Conservation (phyloP, 2,888 invertebrate species). For the Petrolisthes cinctipes region DNA sequence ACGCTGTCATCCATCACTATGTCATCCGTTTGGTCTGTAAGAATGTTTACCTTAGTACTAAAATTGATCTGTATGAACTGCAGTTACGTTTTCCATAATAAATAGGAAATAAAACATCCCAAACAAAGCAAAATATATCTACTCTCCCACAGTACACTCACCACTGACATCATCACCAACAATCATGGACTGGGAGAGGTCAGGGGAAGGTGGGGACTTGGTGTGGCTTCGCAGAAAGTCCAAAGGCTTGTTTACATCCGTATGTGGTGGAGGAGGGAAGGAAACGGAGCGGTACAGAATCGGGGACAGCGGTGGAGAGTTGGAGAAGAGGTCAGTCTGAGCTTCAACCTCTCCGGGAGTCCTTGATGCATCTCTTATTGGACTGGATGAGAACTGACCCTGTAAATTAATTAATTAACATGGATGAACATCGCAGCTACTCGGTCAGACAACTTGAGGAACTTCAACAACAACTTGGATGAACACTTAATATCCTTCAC, state of each 20-base stretch:
- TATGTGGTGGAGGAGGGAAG: not conserved
- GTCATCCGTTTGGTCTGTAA: not conserved
- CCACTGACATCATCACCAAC: conserved; percentile 24
- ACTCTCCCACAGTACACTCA: not conserved
- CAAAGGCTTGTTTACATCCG: not conserved
- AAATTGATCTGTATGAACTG: not conserved
- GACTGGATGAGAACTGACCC: conserved; percentile 56
- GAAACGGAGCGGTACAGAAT: conserved; percentile 37
- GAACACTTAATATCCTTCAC: no score
- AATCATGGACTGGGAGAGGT: conserved; percentile 20
- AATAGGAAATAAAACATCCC: not conserved
- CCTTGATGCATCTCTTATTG: conserved; percentile 23
- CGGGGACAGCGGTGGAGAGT: conserved; percentile 47
- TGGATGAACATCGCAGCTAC: no score
- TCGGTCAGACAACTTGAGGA: no score
- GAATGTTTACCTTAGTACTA: not conserved
- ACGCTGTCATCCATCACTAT: conserved; percentile 33
- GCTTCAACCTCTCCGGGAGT: conserved; percentile 31
- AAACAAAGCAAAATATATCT: not conserved
- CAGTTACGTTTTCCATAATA: not conserved
- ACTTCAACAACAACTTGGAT: no score
- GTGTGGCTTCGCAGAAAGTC: not conserved
- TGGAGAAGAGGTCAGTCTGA: conserved; percentile 16
- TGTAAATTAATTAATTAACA: not conserved
- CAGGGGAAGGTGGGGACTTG: not conserved